Percentiles rank a stretch among this genome's conserved stretches.
Conservation (phyloP, 2,888 invertebrate genomes). For the Hirtodrosophila cameraria region DNA sequence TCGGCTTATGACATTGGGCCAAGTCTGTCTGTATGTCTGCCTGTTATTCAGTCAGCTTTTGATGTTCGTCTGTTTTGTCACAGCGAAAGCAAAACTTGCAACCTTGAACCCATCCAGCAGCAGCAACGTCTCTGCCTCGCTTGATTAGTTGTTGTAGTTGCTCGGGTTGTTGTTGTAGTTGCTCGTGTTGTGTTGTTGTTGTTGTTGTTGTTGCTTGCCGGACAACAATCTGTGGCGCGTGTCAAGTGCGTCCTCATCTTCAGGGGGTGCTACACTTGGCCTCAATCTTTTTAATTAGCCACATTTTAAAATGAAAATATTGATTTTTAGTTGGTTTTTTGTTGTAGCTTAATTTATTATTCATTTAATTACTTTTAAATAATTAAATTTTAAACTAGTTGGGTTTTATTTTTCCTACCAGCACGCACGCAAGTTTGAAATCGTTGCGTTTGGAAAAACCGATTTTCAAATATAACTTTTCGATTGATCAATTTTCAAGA, state of each 20-base stretch:
- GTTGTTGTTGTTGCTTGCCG: background rate
- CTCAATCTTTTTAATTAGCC: background rate
- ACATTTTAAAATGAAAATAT: background rate
- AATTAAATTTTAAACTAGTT: too few relatives aligned
- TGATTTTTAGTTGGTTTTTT: background rate
- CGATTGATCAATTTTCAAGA: too few relatives aligned
- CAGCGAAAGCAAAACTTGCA: background rate
- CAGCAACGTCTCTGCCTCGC: background rate
- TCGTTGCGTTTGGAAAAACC: too few relatives aligned
- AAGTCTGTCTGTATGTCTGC: conserved; percentile 1
- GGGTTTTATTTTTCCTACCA: too few relatives aligned
- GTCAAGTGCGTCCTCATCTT: conserved; percentile 10
- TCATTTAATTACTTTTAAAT: too few relatives aligned
- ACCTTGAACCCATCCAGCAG: conserved; percentile 44
- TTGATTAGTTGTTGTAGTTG: background rate
- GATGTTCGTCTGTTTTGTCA: too few relatives aligned
- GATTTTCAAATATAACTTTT: too few relatives aligned
- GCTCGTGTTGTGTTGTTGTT: background rate
- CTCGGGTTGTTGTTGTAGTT: background rate
- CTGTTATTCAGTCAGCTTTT: too few relatives aligned
- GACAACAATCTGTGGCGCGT: conserved; percentile 21
- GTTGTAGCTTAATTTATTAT: too few relatives aligned
- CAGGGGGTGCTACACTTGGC: too few relatives aligned
- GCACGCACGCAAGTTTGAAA: too few relatives aligned
- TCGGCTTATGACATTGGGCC: conserved; percentile 31